Evolutionary conservation across 2,888 invertebrate genomes (phyloP).

Genomic region (Spodoptera littoralis): DNA sequence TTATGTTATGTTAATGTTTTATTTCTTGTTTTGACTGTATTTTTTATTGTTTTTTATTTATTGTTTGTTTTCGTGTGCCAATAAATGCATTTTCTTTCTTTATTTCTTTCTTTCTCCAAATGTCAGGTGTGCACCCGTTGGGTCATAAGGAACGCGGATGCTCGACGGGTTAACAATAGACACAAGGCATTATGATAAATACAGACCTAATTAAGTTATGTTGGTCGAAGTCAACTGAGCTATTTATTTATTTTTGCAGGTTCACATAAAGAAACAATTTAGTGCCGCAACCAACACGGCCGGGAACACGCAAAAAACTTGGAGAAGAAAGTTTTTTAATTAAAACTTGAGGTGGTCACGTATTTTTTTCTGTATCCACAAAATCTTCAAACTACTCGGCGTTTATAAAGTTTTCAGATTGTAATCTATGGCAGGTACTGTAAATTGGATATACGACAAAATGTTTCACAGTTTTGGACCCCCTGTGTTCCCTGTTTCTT

Average conservation of each 20-base stretch:
- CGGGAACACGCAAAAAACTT: conserved; percentile 40
- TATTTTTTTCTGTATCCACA: conserved; percentile 46
- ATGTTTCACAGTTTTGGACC: conserved; percentile 17
- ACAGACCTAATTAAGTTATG: conserved; percentile 28
- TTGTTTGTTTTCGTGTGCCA: no score
- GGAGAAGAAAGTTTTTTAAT: conserved; percentile 52
- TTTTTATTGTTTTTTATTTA: no score
- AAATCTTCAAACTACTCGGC: conserved; percentile 42
- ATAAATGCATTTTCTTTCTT: no score
- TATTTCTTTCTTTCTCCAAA: no score
- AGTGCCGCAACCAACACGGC: conserved; percentile 30
- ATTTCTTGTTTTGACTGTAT: no score
- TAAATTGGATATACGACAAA: conserved; percentile 29
- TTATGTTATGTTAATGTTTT: no score
- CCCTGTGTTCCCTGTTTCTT: conserved; percentile 9
- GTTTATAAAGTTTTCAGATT: conserved; percentile 42
- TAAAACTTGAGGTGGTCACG: conserved; percentile 54
- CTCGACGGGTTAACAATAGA: no score
- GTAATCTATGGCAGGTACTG: conserved; percentile 38
- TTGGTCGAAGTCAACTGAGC: conserved; percentile 12
- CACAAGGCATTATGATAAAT: conserved; percentile 15
- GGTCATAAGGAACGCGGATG: no score
- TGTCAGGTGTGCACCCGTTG: no score
- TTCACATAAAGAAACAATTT: conserved; percentile 43
- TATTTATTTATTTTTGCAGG: conserved; percentile 30